Evolutionary conservation across 2,113 vertebrate genomes (phyloP), one percentile per base, ranked within the genome.

Genomic region (Theropithecus gelada): DNA sequence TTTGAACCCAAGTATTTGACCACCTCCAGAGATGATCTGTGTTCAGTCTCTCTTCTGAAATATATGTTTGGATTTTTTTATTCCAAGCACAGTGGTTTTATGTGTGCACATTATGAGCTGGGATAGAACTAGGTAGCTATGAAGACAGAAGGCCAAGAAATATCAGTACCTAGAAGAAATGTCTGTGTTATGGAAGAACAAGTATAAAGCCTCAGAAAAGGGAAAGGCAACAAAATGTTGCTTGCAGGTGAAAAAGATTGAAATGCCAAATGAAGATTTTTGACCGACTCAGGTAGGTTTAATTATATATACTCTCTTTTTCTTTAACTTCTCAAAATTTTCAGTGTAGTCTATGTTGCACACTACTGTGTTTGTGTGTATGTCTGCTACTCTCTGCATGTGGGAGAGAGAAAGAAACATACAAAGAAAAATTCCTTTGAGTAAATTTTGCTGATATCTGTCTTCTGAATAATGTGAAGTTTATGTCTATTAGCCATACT

Each of bases 401-500:
- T 18, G 11, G 12, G n/a, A 45, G 20, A 55, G 5, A 52, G 18
- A 52, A 0, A 75, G 0, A 48, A 16, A 40, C 5, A 50, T 8
- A 61, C 0, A 75, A 27, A 70, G 2, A 66, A 70, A 38, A 17
- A 4, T 55, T 66, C 1, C 66, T 2, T 11, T 48, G 55, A 79
- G 35, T 64, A 81, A 86, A 81, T 23, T 59, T 17, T 84, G 43
- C 8, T 93, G 38, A 35, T 22, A 70, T 40, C 23, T 61, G 25
- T 84, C 80, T 93, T 40, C 80, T 93, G 9, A 17, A 50, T 72
- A n/a, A 81, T 68, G 22, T 90, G 50, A 88, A 89, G 18, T 43
- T 85, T 48, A 84, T 73, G 25, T 81, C 52, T 16, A 68, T 64
- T 76, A 45, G 48, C 18, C 16, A 50, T 66, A n/a, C 22, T 50